A percentile compares a stretch with the other conserved stretches of the same genome.
These are phyloP conservation scores for Gymnodraco acuticeps DNA, from an alignment of 2,797 vertebrate species.

Conservation along the genomic window DNA sequence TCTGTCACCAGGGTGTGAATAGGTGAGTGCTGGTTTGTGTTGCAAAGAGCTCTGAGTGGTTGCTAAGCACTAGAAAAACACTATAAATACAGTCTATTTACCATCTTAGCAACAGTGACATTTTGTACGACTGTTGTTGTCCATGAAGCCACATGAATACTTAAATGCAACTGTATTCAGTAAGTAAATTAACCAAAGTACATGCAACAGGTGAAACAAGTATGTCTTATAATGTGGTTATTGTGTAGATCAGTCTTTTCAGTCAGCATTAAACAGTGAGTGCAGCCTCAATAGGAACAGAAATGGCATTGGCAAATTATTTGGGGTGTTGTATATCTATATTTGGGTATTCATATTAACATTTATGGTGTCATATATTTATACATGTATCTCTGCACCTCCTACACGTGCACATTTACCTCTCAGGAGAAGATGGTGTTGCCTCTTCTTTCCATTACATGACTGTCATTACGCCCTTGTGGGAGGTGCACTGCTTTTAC, in stretches of 20 bases:
- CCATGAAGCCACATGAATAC: not conserved
- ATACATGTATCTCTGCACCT: conserved; percentile 21
- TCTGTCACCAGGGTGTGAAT: too few relatives aligned
- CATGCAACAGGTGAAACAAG: not conserved
- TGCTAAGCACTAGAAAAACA: too few relatives aligned
- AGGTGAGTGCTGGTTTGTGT: too few relatives aligned
- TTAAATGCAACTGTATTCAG: conserved; percentile 3
- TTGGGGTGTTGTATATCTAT: conserved; percentile 17
- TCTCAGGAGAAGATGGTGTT: conserved; percentile 22
- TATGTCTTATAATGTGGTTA: not conserved
- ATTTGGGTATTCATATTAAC: conserved; percentile 14
- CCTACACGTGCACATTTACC: conserved; percentile 43
- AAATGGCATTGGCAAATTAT: not conserved
- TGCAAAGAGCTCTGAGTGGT: too few relatives aligned
- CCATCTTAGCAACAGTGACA: not conserved
- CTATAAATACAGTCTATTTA: too few relatives aligned
- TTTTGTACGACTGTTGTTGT: not conserved
- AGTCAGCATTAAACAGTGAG: not conserved
- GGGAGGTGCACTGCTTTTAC: conserved; percentile 39
- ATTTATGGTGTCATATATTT: conserved; percentile 22
- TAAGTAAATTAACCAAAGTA: not conserved
- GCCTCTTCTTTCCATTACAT: conserved; percentile 33
- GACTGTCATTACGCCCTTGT: conserved; percentile 29
- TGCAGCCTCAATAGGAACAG: not conserved
- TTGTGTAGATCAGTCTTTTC: not conserved